Base-by-base conservation (phyloP, 1,140 invertebrate genomes). In the Drosophila saltans region DNA sequence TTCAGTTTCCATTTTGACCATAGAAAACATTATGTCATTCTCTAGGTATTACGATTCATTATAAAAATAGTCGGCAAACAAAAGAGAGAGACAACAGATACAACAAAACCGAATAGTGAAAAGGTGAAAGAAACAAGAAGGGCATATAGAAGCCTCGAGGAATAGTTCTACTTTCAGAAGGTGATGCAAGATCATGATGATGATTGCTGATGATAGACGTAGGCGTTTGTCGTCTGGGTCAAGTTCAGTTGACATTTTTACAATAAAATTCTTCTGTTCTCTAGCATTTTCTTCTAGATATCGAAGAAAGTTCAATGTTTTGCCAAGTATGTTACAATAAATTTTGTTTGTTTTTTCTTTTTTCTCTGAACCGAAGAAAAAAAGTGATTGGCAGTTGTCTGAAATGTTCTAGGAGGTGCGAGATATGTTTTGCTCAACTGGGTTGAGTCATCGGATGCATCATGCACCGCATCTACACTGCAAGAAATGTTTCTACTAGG, bases 161-260 rank as follows among this genome's bases (percentile, higher is more conserved):
- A 66, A 77, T 76, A 70, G 74, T 70, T 52, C 74, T 76, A 76
- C 74, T 76, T 76, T 77, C 73, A 56, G 69, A 67, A 40, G 73
- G 76, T 76, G 74, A 70, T 78, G 75, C 76, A 61, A 78, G 67
- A 28, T 39, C 69, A 30, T 26, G 41, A 58, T 64, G 16, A 16
- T 16, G 16, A 36, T 36, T 36, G 28, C 45, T 21, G 43, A 45
- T 71, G 74, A 71, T 66, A 56, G 72, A 85, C 70, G 72, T 72
- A 79, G 79, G 76, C 75, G 72, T 61, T 43, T 39, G 60, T 26
- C 68, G 52, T 76, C 73, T 89, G 84, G 84, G 84, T 89, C 84
- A 89, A 89, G 84, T 89, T 89, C 84, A 70, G 56, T 30, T 89
- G 78, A 80, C 74, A 73, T 79, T 78, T 79, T 79, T 52, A 52